Base-by-base conservation (phyloP, 2,113 vertebrate species). In the Psammodynastes pulverulentus region DNA sequence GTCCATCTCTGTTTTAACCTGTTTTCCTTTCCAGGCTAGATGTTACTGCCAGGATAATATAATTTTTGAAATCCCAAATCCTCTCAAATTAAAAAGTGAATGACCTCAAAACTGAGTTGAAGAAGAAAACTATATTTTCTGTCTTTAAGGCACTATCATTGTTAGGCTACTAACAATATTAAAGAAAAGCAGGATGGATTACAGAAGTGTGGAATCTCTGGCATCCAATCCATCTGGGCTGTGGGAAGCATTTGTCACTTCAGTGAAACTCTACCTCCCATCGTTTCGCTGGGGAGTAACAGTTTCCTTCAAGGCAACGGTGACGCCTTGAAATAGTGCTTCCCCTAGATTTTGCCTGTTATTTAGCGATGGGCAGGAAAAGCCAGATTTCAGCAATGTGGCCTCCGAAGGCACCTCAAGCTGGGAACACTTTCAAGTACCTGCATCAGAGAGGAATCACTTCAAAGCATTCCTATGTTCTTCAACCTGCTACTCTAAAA, bases 141-240 rank as follows among this genome's bases (percentile, higher is more conserved):
- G 89, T 15, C 45, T 2, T 0, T 0, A 0, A 3, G n/a, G 52
- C 21, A 23, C 26, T 86, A n/a, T 39, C 2, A 2, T 29, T 88
- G 23, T 24, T 46, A 53, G 24, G 26, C 29, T 91, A 24, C 72
- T 56, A 39, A 86, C 13, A 62, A 51, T 45, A 6, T 87, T 21
- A 93, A 34, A 5, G 34, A 2, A 45, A 0, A 1, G 0, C 72
- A 89, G 19, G 0, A 90, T 0, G 19, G 26, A 45, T 8, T 9
- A 79, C 72, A 79, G 72, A 79, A 43, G 34, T 21, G 72, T 43
- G 72, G 72, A 79, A 79, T 79, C 72, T 79, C 72, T 79, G 34
- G 72, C 72, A 79, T 79, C 17, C 34, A 79, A 79, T 79, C 72
- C 72, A 79, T 21, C 34, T 79, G 34, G 72, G 34, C 34, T 43